Conservation (phyloP, 2,113 vertebrate genomes). For the Serilophus lunatus region DNA sequence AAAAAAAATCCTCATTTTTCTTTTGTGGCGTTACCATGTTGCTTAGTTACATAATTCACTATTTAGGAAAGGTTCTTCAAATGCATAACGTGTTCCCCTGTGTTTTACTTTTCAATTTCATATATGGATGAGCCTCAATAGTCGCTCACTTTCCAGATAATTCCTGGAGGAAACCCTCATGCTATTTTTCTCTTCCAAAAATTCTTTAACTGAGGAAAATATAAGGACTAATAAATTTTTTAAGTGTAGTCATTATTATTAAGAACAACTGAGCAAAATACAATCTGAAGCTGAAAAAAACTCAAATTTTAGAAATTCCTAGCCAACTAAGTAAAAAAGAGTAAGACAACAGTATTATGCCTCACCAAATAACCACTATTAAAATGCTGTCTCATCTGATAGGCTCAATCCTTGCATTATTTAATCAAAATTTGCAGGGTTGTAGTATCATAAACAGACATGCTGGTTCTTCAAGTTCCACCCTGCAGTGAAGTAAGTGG, state of each 20-base stretch:
- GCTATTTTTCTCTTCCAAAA: background rate
- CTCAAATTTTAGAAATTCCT: background rate
- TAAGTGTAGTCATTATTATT: background rate
- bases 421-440: background rate
- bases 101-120: background rate
- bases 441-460: background rate
- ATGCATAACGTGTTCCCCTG: background rate
- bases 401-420: background rate
- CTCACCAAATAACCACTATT: background rate
- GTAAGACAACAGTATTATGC: background rate
- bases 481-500: background rate
- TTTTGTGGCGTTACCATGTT: background rate
- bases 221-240: background rate
- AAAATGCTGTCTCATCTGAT: background rate
- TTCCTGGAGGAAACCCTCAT: background rate
- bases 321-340: accelerated
- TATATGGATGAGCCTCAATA: background rate
- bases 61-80: background rate
- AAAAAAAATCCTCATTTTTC: background rate
- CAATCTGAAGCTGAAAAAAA: background rate
- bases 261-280: background rate
- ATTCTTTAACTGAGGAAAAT: background rate
- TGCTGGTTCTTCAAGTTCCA: background rate
- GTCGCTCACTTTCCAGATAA: background rate
- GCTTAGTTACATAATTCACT: background rate